These are phyloP conservation scores for Heliconius congener DNA, from an alignment of 1,140 invertebrate genomes.

Conservation along the genomic window DNA sequence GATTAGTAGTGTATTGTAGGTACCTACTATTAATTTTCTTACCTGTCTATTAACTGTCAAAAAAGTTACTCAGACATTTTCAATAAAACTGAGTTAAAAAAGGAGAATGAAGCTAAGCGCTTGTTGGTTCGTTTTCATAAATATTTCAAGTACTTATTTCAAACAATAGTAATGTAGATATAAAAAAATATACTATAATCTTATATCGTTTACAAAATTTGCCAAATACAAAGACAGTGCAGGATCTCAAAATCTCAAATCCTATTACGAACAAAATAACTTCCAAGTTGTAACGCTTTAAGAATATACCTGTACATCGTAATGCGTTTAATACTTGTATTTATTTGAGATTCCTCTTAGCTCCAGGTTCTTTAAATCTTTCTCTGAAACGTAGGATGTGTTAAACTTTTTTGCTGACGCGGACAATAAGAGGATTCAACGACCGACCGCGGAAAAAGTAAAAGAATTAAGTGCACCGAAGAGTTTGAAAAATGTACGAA, in stretches of 20 bases:
- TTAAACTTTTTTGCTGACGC: conserved; percentile 18
- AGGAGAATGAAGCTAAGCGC: no score
- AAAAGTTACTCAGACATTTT: no score
- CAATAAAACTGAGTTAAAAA: no score
- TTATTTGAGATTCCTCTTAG: background rate
- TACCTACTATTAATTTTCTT: no score
- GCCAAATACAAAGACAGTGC: background rate
- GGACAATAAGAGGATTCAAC: conserved; percentile 22
- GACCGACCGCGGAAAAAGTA: conserved; percentile 9
- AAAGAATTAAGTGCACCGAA: conserved; percentile 16
- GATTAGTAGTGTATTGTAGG: no score
- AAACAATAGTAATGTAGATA: no score
- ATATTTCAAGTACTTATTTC: no score
- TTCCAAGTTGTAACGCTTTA: background rate
- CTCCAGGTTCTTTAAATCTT: background rate
- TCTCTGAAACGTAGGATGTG: background rate
- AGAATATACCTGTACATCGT: background rate
- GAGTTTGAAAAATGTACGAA: conserved; percentile 20
- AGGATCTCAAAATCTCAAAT: background rate
- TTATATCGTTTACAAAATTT: background rate
- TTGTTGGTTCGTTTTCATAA: no score
- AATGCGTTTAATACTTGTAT: background rate
- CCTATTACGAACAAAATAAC: background rate
- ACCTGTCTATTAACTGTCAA: no score
- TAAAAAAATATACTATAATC: no score